Base-by-base conservation (phyloP, 2,113 vertebrate genomes). In the Rhea pennata region DNA sequence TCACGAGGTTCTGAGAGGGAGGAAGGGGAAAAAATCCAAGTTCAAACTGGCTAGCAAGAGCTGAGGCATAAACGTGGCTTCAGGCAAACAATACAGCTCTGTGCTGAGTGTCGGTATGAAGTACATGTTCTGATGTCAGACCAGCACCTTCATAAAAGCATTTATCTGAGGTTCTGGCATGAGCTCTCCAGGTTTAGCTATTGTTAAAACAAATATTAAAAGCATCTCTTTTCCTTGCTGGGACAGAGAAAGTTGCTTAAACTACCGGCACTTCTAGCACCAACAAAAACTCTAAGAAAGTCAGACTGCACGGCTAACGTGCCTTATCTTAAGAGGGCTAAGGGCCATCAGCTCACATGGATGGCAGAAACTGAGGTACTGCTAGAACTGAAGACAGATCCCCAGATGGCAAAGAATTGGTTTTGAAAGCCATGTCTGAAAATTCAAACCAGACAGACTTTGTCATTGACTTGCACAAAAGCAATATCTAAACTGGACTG, bases 371-470 rank as follows among this genome's bases (percentile, higher is more conserved):
- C 14, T 1, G 33, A 20, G 40, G 15, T 48, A 44, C 31, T 50
- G 46, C 46, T 48, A 17, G 59, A 15, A 15, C 27, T 5, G 50
- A 15, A 42, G n/a, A 3, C 26, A 48, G 50, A 42, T 70, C 39
- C 27, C 80, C 80, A 31, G 36, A 10, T 53, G 80, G 59, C 36
- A 75, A 5, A 1, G 5, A 1, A 9, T 44, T 44, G 2, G 1
- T 39, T 78, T 73, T 3, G 0, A 74, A 74, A 84, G 40, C 56
- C 1, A 0, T 23, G 19, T 79, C 75, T 88, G 61, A 73, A 65
- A 54, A 74, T 6, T 8, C 0, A 8, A 83, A 83, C 48, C 78
- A n/a, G 12, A 11, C 0, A 14, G 53, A n/a, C 27, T 40, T 59
- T 65, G 53, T 16, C 20, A 0, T 5, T 36, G 39, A 19, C 53